Base-by-base conservation (phyloP, 2,888 invertebrate species). In the Apantesis nais region DNA sequence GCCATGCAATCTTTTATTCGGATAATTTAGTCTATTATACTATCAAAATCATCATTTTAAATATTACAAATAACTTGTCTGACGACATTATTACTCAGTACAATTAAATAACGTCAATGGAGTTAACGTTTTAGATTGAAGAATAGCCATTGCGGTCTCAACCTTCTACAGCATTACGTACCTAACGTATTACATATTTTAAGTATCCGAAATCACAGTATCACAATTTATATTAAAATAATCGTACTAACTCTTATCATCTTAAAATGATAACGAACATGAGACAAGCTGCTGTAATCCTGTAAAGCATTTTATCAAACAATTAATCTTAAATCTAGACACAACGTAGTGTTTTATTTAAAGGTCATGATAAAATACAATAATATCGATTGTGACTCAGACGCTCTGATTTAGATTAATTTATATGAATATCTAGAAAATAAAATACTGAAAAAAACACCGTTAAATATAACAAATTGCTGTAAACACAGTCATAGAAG, bases 171-270 rank as follows among this genome's bases (percentile, higher is more conserved):
- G 29, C 4, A 48, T 48, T 29, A 3, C 8, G 48, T 55, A 55
- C 25, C 25, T 34, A 66, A 66, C 37, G 16, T 39, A 16, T 34
- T 39, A 58, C 25, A 55, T 55, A 75, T 48, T 60, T 72, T 60
- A 66, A 37, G 62, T 71, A 74, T 58, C 34, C 63, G 37, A 76
- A 80, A 79, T 79, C 79, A 74, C 66, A 70, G 1, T 62, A 79
- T 79, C 79, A 74, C 66, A 70, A 1, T 62, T 19, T 12, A 65
- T 48, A 74, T 74, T 74, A n/a, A 61, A 74, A 55, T 76, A 76
- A 76, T 74, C 67, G 48, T 58, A 70, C 61, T 52, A 70, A 64
- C 7, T 7, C 29, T 67, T 63, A 44, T 67, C 14, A 52, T 39
- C 31, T 66, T 31, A 31, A 48, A 52, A 62, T 48, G 70, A 55